Conservation (phyloP, 2,888 invertebrate species). For the Teleiodes luculella region DNA sequence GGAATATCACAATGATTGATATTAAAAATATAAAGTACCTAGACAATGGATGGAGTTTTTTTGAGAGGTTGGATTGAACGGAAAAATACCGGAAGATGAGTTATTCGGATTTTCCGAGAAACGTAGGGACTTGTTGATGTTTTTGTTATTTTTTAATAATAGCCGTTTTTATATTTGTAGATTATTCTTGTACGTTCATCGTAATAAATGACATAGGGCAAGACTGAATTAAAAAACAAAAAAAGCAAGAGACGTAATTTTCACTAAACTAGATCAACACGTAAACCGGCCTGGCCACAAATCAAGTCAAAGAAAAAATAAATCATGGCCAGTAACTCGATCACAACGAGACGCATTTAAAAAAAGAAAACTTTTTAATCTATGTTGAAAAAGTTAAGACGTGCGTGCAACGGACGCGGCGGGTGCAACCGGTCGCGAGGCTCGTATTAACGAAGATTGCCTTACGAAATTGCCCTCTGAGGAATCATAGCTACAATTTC, state of each 20-base stretch:
- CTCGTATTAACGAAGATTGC: constrained; percentile 58
- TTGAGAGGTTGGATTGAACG: no score
- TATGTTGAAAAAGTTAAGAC: constrained; percentile 23
- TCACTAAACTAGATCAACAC: constrained; percentile 5
- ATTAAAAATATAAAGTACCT: no score
- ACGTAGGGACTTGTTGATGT: no score
- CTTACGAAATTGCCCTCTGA: constrained; percentile 49
- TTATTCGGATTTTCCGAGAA: no score
- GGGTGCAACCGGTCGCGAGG: constrained; percentile 46
- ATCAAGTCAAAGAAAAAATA: not conserved
- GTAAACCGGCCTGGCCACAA: not conserved
- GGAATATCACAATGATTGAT: no score
- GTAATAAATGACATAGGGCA: no score
- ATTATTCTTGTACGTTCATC: no score
- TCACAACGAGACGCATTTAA: not conserved
- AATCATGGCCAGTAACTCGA: not conserved
- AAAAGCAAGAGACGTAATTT: not conserved
- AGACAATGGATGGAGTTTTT: no score
- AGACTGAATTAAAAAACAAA: not conserved
- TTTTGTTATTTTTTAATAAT: no score
- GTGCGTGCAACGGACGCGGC: constrained; percentile 62
- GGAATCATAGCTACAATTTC: constrained; percentile 10
- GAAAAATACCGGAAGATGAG: no score
- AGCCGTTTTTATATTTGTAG: no score
- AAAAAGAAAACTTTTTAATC: constrained; percentile 11